Evolutionary conservation across 2,888 invertebrate species (phyloP), one percentile per base, ranked within the genome.

Genomic region (Heliconius ethilla): DNA sequence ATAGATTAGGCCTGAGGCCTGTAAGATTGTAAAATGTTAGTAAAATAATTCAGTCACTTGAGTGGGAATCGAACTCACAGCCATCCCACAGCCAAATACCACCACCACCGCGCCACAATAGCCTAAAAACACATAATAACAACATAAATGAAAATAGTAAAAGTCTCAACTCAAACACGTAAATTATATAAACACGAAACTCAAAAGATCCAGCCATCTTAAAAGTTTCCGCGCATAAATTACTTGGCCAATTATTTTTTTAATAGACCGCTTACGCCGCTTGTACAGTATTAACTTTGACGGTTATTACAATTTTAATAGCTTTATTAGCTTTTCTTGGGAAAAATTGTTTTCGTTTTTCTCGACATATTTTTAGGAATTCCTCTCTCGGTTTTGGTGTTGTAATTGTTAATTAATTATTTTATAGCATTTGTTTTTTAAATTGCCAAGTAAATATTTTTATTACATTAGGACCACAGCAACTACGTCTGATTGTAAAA

Each of bases 141-240:
- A 70, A 55, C n/a, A 33, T 55, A 29, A 59, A 72, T 22, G n/a
- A 29, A 51, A 55, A 33, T 29, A 33, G n/a, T 55, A 33, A 72
- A 51, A 59, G 33, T 59, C 29, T 27, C 62, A 25, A 13, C 25
- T 25, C 2, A 55, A 55, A 70, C 29, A 55, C 13, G 45, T 70
- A 33, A 51, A 51, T 62, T 76, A 45, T 67, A 66, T 22, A 59
- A 59, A 59, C 66, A 67, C 63, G 25, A 45, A 59, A 29, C 75
- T 75, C 59, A n/a, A 75, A 25, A 67, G 18, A 55, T n/a, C 27
- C 70, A 72, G 25, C 51, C 63, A 78, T 70, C 75, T 75, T 70
- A 75, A 67, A 78, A 70, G 70, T 59, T 75, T 62, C 66, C 70
- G 65, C n/a, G 72, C 70, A 78, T 78, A 75, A 75, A 75, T 78